phyloP scores from a whole-genome alignment of 2,797 vertebrate genomes.

The Zonotrichia albicollis region DNA sequence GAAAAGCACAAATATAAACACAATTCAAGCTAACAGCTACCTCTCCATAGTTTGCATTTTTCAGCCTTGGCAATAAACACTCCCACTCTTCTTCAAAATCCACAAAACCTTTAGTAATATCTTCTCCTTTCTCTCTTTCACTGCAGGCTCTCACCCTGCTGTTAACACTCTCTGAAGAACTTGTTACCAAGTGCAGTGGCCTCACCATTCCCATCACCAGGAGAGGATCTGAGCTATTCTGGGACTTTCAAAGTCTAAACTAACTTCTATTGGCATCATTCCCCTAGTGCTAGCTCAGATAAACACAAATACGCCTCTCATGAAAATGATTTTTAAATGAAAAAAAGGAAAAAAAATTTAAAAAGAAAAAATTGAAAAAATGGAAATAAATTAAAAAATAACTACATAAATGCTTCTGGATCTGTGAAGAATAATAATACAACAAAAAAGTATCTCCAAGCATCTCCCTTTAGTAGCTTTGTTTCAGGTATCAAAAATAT shows the following conservation, averaged over 20 bases:
- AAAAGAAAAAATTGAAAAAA: too few species aligned
- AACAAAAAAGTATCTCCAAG: not conserved
- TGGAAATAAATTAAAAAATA: not conserved
- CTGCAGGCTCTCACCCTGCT: not conserved
- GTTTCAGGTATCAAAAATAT: not conserved
- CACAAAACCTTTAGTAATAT: not conserved
- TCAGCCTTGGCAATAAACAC: not conserved
- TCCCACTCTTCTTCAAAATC: not conserved
- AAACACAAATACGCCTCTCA: not conserved
- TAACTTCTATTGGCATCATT: not conserved
- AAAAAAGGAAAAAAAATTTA: not conserved
- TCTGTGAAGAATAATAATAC: not conserved
- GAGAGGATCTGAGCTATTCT: not conserved
- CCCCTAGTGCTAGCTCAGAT: not conserved
- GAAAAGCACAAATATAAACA: not conserved
- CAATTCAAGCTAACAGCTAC: not conserved
- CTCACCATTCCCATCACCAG: not conserved
- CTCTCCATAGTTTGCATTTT: not conserved
- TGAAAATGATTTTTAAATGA: not conserved
- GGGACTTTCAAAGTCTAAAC: not conserved
- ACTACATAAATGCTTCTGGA: not conserved
- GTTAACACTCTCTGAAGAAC: not conserved
- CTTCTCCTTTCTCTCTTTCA: not conserved
- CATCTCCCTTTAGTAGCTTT: not conserved
- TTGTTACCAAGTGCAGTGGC: not conserved